These are phyloP conservation scores for Macrosiphum euphorbiae DNA, from an alignment of 2,888 invertebrate species.

Conservation along the genomic window DNA sequence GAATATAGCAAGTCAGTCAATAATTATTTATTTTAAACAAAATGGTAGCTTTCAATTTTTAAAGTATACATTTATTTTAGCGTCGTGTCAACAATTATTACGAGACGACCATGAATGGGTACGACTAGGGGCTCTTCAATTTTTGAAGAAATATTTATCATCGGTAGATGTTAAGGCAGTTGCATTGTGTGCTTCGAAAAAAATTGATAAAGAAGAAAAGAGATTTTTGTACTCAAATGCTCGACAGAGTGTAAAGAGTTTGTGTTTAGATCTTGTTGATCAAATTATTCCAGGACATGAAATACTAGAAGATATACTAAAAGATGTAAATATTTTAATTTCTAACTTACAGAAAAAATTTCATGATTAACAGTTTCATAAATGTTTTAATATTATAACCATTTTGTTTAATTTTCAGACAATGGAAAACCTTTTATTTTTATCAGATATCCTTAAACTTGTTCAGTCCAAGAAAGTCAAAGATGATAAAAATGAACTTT, in stretches of 20 bases:
- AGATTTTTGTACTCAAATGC: conserved; percentile 70
- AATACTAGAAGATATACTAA: conserved; percentile 80
- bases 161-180: conserved; percentile 77
- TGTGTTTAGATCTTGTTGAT: conserved; percentile 82
- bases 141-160: conserved; percentile 81
- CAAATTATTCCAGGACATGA: conserved; percentile 77
- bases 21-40: conserved; percentile 70
- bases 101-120: conserved; percentile 91
- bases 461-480: conserved; percentile 68
- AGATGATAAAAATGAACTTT: conserved; percentile 72
- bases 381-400: not conserved
- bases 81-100: conserved; percentile 80
- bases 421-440: conserved; percentile 79
- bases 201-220: conserved; percentile 55
- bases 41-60: conserved; percentile 69
- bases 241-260: conserved; percentile 75
- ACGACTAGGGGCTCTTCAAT: conserved; percentile 81
- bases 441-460: conserved; percentile 75
- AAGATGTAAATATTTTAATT: conserved; percentile 73
- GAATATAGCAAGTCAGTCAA: conserved; percentile 50
- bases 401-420: conserved; percentile 71
- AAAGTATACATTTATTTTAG: conserved; percentile 69
- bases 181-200: conserved; percentile 69
- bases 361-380: not conserved
- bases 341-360: not conserved